Evolutionary conservation across 2,113 vertebrate species (phyloP).

Genomic region (Merops nubicus): DNA sequence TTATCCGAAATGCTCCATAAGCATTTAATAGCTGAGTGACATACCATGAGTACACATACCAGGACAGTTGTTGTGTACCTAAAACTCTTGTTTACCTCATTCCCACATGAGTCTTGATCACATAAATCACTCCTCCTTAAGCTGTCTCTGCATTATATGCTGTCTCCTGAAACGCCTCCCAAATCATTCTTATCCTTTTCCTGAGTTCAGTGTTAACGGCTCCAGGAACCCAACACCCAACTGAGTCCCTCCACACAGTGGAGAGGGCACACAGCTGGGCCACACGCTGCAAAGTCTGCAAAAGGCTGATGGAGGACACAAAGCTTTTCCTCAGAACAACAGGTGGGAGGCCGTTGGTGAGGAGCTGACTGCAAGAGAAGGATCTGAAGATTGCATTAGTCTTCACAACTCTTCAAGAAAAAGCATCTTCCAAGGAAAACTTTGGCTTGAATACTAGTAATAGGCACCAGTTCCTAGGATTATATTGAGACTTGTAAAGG

Average conservation of each 20-base stretch:
- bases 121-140: not conserved
- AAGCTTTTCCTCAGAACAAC: not conserved
- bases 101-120: not conserved
- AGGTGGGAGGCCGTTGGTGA: not conserved
- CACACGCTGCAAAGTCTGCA: accelerated
- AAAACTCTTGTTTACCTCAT: not conserved
- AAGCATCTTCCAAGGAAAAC: not conserved
- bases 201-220: not conserved
- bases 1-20: not conserved
- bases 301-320: not conserved
- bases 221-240: not conserved
- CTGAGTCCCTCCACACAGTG: not conserved
- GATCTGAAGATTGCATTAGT: not conserved
- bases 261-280: not conserved
- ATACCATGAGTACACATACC: not conserved
- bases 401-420: not conserved
- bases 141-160: accelerated
- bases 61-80: not conserved
- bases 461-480: not conserved
- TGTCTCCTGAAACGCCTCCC: not conserved
- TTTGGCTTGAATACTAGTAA: not conserved
- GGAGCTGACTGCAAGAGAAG: not conserved
- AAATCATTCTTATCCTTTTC: not conserved
- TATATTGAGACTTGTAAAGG: not conserved
- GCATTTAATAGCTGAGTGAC: not conserved